phyloP scores from a whole-genome alignment of 2,888 invertebrate species.

The Rhingia rostrata region DNA sequence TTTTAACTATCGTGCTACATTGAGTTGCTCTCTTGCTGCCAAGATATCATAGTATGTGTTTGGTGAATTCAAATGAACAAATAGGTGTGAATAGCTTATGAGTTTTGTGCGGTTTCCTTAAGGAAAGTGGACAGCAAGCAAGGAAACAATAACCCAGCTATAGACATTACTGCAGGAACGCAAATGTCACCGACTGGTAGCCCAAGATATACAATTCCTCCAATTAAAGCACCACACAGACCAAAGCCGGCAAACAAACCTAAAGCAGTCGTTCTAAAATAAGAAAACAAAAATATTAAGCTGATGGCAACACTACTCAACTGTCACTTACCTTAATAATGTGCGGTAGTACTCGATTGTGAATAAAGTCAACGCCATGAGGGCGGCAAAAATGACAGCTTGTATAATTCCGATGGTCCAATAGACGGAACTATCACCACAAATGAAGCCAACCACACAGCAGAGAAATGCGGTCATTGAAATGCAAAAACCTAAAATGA shows the following conservation, averaged over 20 bases:
- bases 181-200: conserved; percentile 70
- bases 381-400: conserved; percentile 72
- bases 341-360: conserved; percentile 75
- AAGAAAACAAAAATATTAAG: background rate
- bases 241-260: conserved; percentile 73
- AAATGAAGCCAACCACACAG: conserved; percentile 72
- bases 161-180: conserved; percentile 73
- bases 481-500: conserved; percentile 65
- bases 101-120: background rate
- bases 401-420: conserved; percentile 76
- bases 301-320: no score
- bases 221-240: conserved; percentile 72
- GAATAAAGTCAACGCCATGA: conserved; percentile 73
- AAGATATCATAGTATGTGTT: no score
- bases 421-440: conserved; percentile 67
- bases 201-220: conserved; percentile 58
- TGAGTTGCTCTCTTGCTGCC: no score
- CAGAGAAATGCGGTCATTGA: conserved; percentile 73
- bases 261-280: conserved; percentile 74
- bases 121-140: conserved; percentile 16
- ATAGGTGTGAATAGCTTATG: no score
- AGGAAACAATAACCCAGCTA: conserved; percentile 11
- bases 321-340: conserved; percentile 66
- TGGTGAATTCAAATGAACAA: no score
- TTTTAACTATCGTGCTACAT: no score